These are phyloP conservation scores for Bombus waltoni DNA, from an alignment of 1,140 invertebrate genomes.

Conservation along the genomic window DNA sequence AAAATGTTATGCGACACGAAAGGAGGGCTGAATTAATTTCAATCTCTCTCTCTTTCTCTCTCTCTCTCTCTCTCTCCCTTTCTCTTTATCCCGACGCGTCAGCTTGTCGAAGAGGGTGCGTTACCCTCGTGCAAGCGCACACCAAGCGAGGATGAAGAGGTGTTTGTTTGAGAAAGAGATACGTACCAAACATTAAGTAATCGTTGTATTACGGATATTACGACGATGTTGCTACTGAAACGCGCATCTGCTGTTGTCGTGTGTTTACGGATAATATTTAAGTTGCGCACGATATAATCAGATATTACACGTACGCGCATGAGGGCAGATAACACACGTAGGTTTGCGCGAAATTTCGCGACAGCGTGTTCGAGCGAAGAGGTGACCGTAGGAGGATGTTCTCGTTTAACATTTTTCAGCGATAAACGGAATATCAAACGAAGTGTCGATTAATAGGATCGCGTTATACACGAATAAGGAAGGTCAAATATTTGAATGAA, in stretches of 20 bases:
- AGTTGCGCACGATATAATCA: neutral
- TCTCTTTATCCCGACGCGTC: neutral
- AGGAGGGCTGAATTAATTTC: neutral
- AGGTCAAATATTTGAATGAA: constrained; percentile 21
- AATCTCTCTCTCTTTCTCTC: neutral
- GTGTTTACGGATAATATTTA: constrained; percentile 3
- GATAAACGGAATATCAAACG: neutral
- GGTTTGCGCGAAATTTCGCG: too few relatives aligned
- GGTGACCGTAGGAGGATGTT: neutral
- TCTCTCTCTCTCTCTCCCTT: neutral
- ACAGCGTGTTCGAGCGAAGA: too few relatives aligned
- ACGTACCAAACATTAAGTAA: neutral
- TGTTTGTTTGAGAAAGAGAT: neutral
- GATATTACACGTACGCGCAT: too few relatives aligned
- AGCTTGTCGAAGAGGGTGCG: neutral
- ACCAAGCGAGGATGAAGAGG: neutral
- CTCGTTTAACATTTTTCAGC: neutral
- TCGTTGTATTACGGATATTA: neutral
- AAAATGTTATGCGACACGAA: neutral
- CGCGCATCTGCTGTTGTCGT: neutral
- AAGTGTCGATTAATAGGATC: neutral
- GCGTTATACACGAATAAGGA: neutral
- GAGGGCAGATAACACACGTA: neutral
- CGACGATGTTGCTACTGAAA: neutral
- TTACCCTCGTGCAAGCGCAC: neutral